Evolutionary conservation across 2,888 invertebrate genomes (phyloP).

Genomic region (Exephanes ischioxanthus): DNA sequence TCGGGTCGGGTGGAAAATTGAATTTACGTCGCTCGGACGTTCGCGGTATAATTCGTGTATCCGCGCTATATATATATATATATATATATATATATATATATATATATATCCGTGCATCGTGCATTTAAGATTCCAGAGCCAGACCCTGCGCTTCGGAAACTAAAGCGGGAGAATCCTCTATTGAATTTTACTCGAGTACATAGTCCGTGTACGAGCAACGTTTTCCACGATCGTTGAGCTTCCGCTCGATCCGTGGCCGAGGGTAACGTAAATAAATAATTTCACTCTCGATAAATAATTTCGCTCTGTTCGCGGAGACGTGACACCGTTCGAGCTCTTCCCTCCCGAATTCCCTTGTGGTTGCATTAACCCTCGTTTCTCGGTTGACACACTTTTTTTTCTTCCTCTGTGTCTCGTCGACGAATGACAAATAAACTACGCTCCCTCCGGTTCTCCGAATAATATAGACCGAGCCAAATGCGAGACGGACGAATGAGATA

Average conservation of each 20-base stretch:
- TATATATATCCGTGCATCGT: neutral
- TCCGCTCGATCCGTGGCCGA: neutral
- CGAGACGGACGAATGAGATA: neutral
- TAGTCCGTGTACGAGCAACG: neutral
- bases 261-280: slow-evolving; percentile 57
- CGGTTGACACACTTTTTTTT: slow-evolving; percentile 30
- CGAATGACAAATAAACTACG: slow-evolving; percentile 38
- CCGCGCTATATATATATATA: neutral
- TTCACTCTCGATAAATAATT: slow-evolving; percentile 61
- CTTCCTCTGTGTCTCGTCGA: neutral
- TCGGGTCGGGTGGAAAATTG: slow-evolving; percentile 61
- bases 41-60: slow-evolving; percentile 1
- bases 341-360: slow-evolving; percentile 32
- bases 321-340: slow-evolving; percentile 6
- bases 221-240: slow-evolving; percentile 1
- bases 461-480: neutral
- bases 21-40: slow-evolving; percentile 52
- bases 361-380: slow-evolving; percentile 2
- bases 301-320: slow-evolving; percentile 23
- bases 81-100: neutral
- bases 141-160: neutral
- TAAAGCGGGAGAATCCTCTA: slow-evolving; percentile 27
- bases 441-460: neutral
- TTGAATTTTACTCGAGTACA: slow-evolving; percentile 48
- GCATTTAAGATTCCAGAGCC: slow-evolving; percentile 50